phyloP scores from a whole-genome alignment of 2,888 invertebrate species.

The Caradrina clavipalpis region DNA sequence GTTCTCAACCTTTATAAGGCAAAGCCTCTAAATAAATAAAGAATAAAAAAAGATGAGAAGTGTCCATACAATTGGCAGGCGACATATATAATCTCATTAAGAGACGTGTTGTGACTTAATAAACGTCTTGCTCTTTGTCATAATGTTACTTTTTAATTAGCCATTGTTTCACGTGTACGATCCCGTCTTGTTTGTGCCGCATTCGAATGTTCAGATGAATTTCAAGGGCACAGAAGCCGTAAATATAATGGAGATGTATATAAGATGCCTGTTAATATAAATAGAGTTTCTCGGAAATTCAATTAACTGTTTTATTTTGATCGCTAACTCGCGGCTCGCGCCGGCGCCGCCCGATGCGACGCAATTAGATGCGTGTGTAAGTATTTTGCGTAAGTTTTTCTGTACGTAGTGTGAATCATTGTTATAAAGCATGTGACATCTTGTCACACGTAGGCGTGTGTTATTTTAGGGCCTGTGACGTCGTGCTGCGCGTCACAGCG shows the following conservation, averaged over 20 bases:
- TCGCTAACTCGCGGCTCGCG: conserved; percentile 59
- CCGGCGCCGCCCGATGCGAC: conserved; percentile 58
- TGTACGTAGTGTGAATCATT: conserved; percentile 61
- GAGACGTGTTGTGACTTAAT: conserved; percentile 23
- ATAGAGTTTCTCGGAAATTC: conserved; percentile 79
- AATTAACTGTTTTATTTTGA: conserved; percentile 72
- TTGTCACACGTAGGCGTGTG: conserved; percentile 29
- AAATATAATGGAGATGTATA: conserved; percentile 67
- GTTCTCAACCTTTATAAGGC: no score
- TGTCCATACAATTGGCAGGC: conserved; percentile 19
- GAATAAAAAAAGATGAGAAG: conserved; percentile 7
- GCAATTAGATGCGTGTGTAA: conserved; percentile 57
- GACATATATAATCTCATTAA: conserved; percentile 25
- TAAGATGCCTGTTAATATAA: conserved; percentile 74
- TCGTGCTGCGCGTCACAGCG: conserved; percentile 43
- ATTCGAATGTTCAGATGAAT: conserved; percentile 49
- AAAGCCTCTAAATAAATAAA: no score
- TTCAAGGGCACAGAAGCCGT: conserved; percentile 70
- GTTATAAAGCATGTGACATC: conserved; percentile 49
- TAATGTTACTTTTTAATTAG: conserved; percentile 43
- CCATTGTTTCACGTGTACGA: conserved; percentile 27
- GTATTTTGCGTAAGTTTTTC: conserved; percentile 64
- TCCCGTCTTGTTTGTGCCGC: conserved; percentile 26
- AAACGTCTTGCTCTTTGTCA: conserved; percentile 22
- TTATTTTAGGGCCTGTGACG: conserved; percentile 55